Evolutionary conservation across 35 echinoderm and acorn worm species (phyloP).

Genomic region (Ophioderma brevispina): DNA sequence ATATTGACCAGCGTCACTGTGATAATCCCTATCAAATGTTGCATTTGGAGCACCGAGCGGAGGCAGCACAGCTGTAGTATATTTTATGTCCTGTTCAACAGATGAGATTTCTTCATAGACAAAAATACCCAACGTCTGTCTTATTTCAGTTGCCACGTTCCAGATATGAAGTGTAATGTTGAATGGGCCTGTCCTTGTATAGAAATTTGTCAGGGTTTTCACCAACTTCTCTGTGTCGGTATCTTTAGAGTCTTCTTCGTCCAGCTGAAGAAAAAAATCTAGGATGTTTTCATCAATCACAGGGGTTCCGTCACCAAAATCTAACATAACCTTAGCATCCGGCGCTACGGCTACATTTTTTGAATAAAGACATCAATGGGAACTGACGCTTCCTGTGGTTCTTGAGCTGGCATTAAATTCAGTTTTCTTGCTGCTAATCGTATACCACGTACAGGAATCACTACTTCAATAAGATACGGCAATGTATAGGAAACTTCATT

Average conservation of each 20-base stretch:
- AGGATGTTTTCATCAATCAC: neutral
- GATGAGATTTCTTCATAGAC: conserved; percentile 21
- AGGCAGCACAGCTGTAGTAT: neutral
- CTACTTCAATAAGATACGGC: neutral
- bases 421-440: neutral
- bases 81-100: neutral
- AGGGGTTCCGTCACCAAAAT: neutral
- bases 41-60: neutral
- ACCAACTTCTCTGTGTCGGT: neutral
- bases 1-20: neutral
- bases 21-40: neutral
- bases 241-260: neutral
- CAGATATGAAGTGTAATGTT: neutral
- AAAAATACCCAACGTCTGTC: neutral
- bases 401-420: neutral
- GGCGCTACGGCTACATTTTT: neutral
- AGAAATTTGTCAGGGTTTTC: neutral
- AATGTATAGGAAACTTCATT: neutral
- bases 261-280: neutral
- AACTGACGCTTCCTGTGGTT: neutral
- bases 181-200: neutral
- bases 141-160: neutral
- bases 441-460: neutral
- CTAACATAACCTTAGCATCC: neutral
- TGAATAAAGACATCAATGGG: neutral